Conservation (phyloP, 37 sponge, comb jelly and placozoan genomes). For the Cladorhizidae sp. region DNA sequence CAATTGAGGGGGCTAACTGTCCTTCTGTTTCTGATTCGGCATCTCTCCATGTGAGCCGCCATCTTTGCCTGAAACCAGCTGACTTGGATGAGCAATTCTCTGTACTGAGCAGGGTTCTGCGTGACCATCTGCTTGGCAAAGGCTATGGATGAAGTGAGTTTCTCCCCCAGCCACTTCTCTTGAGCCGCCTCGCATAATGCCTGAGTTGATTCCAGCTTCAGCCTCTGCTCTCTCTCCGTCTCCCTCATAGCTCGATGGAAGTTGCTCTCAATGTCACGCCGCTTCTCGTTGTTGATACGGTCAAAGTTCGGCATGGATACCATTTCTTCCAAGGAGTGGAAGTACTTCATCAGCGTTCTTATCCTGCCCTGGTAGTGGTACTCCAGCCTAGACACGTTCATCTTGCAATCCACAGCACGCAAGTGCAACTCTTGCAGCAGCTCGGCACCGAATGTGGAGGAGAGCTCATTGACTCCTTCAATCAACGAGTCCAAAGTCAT, state of each 20-base stretch:
- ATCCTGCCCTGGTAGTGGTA: neutral
- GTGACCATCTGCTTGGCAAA: neutral
- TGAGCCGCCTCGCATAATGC: neutral
- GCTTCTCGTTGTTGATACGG: neutral
- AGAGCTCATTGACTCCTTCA: neutral
- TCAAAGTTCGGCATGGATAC: neutral
- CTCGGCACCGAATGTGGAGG: neutral
- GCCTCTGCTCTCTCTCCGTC: neutral
- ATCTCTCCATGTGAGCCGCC: neutral
- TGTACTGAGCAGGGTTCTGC: neutral
- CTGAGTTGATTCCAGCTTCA: neutral
- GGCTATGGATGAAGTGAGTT: neutral
- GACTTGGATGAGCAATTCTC: neutral
- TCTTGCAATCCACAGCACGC: neutral
- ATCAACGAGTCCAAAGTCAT: neutral
- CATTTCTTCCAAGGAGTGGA: neutral
- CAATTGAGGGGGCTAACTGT: neutral
- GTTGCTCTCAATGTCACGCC: neutral
- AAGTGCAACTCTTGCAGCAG: neutral
- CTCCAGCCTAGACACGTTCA: neutral
- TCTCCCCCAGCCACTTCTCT: neutral
- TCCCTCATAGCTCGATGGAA: neutral
- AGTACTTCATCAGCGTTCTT: neutral
- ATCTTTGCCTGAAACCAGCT: neutral
- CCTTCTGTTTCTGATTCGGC: neutral